Conservation (phyloP, 2,888 invertebrate species). For the Scaptomyza flava region DNA sequence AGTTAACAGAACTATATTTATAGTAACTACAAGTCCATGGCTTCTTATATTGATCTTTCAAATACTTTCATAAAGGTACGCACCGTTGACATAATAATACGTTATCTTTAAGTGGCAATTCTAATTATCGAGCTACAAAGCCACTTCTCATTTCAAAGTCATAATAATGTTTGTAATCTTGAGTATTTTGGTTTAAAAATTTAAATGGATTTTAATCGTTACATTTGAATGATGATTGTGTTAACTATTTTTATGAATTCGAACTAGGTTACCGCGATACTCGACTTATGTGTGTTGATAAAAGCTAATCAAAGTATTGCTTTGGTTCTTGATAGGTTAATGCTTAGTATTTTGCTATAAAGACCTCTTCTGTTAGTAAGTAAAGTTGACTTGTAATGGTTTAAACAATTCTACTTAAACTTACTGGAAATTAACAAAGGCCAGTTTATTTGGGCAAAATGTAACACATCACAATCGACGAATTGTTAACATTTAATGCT, state of each 20-base stretch:
- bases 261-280: slow-evolving; percentile 16
- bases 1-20: too few relatives aligned
- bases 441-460: too few relatives aligned
- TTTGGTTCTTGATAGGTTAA: too few relatives aligned
- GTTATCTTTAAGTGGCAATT: slow-evolving; percentile 38
- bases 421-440: too few relatives aligned
- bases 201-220: slow-evolving; percentile 41
- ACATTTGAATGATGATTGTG: slow-evolving; percentile 19
- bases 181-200: slow-evolving; percentile 15
- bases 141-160: slow-evolving; percentile 24
- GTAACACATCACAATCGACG: not conserved
- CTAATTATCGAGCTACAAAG: slow-evolving; percentile 14
- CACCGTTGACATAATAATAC: not conserved
- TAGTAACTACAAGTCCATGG: too few relatives aligned
- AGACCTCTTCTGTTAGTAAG: too few relatives aligned
- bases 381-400: too few relatives aligned
- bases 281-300: slow-evolving; percentile 4
- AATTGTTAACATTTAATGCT: not conserved
- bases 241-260: slow-evolving; percentile 49
- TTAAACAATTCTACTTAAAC: too few relatives aligned
- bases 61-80: not conserved
- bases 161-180: slow-evolving; percentile 21
- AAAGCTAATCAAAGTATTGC: slow-evolving; percentile 6
- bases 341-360: too few relatives aligned
- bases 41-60: too few relatives aligned